phyloP scores from a whole-genome alignment of 2,888 invertebrate species.

The Ceramica pisi region DNA sequence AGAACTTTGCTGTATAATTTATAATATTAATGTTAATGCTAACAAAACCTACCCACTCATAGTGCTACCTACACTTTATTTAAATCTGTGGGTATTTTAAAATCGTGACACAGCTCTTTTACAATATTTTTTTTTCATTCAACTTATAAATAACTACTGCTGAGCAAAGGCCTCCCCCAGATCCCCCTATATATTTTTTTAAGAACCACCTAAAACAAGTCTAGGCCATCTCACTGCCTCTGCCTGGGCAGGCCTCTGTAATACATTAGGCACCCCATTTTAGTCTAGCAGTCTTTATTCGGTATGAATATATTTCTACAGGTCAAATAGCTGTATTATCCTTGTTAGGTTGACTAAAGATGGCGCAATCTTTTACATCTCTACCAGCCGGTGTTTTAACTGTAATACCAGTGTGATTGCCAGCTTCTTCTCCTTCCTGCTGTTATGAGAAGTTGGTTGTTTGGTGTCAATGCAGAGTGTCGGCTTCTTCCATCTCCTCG shows the following conservation, averaged over 20 bases:
- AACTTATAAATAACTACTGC: too few relatives aligned
- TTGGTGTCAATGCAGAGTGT: background rate
- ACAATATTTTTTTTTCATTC: background rate
- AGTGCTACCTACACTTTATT: too few relatives aligned
- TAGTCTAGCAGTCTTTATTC: too few relatives aligned
- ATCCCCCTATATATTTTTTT: too few relatives aligned
- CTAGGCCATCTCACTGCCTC: too few relatives aligned
- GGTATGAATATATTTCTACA: too few relatives aligned
- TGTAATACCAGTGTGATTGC: background rate
- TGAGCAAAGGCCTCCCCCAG: too few relatives aligned
- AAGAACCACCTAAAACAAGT: too few relatives aligned
- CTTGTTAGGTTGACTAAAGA: background rate
- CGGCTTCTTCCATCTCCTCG: background rate
- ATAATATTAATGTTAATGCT: background rate
- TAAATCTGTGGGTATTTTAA: background rate
- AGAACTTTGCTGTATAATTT: constrained; percentile 4
- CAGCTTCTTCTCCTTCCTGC: background rate
- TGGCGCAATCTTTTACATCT: background rate
- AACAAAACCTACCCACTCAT: background rate
- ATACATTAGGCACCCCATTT: too few relatives aligned
- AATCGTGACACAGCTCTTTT: background rate
- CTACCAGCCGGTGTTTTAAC: background rate
- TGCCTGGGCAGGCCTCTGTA: too few relatives aligned
- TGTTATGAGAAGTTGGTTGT: background rate
- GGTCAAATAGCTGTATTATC: background rate